Conservation (phyloP, 2,113 vertebrate genomes). For the Pseudonaja textilis region DNA sequence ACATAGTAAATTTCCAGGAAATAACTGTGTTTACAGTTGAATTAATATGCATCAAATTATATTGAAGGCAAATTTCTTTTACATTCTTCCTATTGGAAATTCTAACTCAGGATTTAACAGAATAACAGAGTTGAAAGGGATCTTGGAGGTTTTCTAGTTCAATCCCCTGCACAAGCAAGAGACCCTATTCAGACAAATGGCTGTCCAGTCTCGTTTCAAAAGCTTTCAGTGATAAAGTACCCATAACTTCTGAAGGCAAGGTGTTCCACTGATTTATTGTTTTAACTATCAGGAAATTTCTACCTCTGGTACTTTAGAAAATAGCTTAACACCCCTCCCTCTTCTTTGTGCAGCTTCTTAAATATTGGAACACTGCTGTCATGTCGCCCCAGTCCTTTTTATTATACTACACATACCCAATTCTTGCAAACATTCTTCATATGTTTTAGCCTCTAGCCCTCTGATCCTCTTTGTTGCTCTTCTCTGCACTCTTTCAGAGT, state of each 20-base stretch:
- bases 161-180: background rate
- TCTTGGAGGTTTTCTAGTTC: background rate
- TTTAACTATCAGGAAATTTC: background rate
- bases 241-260: background rate
- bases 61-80: background rate
- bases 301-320: background rate
- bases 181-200: background rate
- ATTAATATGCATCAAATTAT: background rate
- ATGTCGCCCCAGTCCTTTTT: background rate
- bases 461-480: background rate
- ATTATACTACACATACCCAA: background rate
- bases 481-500: background rate
- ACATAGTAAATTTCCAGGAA: background rate
- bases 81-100: background rate
- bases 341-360: background rate
- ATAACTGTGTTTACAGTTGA: background rate
- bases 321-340: background rate
- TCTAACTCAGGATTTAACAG: background rate
- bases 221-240: background rate
- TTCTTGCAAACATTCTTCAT: background rate
- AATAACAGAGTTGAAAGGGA: background rate
- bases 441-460: background rate
- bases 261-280: background rate
- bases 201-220: background rate
- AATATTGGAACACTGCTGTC: background rate